These are phyloP conservation scores for Tragopan temminckii DNA, from an alignment of 2,797 vertebrate species.

Conservation along the genomic window DNA sequence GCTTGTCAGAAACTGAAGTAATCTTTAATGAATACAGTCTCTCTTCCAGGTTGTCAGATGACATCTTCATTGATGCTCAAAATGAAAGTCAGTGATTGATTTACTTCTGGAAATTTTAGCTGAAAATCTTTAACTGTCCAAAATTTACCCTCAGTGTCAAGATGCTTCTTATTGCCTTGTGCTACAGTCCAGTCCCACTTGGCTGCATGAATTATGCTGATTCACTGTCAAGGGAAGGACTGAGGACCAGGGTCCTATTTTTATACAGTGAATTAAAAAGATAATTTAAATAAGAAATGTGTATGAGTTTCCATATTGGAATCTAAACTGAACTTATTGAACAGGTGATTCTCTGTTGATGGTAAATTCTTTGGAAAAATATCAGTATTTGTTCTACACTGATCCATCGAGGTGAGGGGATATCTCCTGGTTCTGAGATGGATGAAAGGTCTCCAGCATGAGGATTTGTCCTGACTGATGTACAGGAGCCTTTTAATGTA, in stretches of 20 bases:
- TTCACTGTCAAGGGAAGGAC: background rate
- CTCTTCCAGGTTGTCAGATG: background rate
- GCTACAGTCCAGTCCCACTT: background rate
- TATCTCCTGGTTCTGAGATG: background rate
- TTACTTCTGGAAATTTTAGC: constrained; percentile 19
- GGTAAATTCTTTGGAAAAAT: background rate
- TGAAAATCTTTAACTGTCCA: background rate
- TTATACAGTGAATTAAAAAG: background rate
- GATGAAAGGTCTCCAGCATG: background rate
- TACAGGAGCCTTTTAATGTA: background rate
- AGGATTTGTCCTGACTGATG: background rate
- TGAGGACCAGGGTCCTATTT: background rate
- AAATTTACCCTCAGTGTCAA: background rate
- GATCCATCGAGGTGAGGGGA: background rate
- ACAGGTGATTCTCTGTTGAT: background rate
- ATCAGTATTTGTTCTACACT: background rate
- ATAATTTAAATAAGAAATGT: background rate
- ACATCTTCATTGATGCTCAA: background rate
- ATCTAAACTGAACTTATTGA: background rate
- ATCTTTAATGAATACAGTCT: background rate
- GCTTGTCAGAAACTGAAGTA: background rate
- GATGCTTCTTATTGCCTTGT: background rate
- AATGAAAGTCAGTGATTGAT: background rate
- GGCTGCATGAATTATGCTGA: background rate
- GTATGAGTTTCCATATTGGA: background rate